Percentiles rank a stretch among this genome's conserved stretches.
phyloP scores from a whole-genome alignment of 2,113 vertebrate genomes.

The Peromyscus californicus region DNA sequence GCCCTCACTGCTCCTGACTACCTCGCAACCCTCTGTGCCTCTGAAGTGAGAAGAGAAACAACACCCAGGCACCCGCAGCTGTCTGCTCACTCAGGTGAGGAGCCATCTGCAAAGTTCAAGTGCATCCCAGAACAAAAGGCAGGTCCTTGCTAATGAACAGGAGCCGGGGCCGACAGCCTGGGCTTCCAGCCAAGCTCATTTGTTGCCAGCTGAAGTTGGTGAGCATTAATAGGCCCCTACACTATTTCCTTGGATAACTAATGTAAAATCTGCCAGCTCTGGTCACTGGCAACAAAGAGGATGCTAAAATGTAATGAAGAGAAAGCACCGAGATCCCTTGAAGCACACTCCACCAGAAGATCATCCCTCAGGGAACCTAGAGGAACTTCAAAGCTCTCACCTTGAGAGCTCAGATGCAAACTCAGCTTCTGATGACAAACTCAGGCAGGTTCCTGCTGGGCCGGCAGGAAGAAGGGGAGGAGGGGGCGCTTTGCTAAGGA shows the following conservation, averaged over 20 bases:
- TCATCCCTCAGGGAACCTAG: slow-evolving; percentile 23
- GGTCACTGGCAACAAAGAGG: slow-evolving; percentile 80
- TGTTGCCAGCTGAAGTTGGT: slow-evolving; percentile 85
- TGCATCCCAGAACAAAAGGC: slow-evolving; percentile 78
- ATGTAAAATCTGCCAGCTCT: slow-evolving; percentile 84
- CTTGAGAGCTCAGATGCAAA: slow-evolving; percentile 32
- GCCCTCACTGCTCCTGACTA: background rate
- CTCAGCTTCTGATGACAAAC: slow-evolving; percentile 46
- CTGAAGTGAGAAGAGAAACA: slow-evolving; percentile 65
- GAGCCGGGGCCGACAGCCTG: slow-evolving; percentile 82
- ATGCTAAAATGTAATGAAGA: slow-evolving; percentile 73
- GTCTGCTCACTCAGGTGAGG: slow-evolving; percentile 76
- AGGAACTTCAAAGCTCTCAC: slow-evolving; percentile 38
- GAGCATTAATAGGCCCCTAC: slow-evolving; percentile 85
- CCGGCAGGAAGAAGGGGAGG: too few relatives aligned
- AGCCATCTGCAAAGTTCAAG: slow-evolving; percentile 74
- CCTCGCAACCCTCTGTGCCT: background rate
- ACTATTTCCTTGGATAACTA: slow-evolving; percentile 86
- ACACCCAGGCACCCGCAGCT: slow-evolving; percentile 71
- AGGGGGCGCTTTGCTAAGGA: background rate
- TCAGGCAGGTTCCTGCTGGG: background rate
- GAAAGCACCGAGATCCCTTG: slow-evolving; percentile 59
- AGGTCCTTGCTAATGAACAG: slow-evolving; percentile 83
- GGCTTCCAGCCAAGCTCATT: slow-evolving; percentile 86
- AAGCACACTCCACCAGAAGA: slow-evolving; percentile 74